Base-by-base conservation (phyloP, 1,140 invertebrate genomes). In the Lepidotrigona ventralis region DNA sequence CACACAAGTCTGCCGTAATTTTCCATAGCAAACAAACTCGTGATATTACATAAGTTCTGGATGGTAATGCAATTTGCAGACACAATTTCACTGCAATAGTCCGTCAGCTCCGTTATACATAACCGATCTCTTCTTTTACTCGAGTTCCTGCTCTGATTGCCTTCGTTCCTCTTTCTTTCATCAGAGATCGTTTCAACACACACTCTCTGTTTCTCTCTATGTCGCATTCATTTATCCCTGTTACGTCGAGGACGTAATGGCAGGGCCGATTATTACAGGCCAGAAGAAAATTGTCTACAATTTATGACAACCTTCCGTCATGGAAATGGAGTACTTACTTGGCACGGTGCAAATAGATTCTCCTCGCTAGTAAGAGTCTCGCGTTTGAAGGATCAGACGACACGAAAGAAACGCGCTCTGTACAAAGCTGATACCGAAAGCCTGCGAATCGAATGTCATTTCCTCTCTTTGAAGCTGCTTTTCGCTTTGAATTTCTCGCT, bases 271-370 rank as follows among this genome's bases (percentile, higher is more conserved):
- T 46, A 46, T 9, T 9, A 46, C 46, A 46, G 39, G 17, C 39
- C 15, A n/a, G 12, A 51, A 70, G 39, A n/a, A 70, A 70, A 70
- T 70, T n/a, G 39, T 70, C 68, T 46, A 70, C 39, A 70, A 70
- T 70, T 70, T 70, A 51, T 70, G 68, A 51, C 46, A 70, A 70
- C 39, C 39, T 70, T 70, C 66, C 66, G 21, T 33, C 33, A 39
- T 26, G 29, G n/a, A n/a, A n/a, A n/a, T n/a, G n/a, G 26, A 17
- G 26, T 19, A 33, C 29, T 21, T 11, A 26, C 64, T 26, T 21
- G 64, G 17, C 64, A 21, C 26, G 64, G 17, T 19, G 21, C 66
- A 69, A 69, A 69, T 39, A 39, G 29, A 33, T 19, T 39, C 39
- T 69, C 33, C 39, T 69, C 14, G 66, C 1, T n/a, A 33, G 33